Base-by-base conservation (phyloP, 1,140 invertebrate species). In the Babylonia areolata region DNA sequence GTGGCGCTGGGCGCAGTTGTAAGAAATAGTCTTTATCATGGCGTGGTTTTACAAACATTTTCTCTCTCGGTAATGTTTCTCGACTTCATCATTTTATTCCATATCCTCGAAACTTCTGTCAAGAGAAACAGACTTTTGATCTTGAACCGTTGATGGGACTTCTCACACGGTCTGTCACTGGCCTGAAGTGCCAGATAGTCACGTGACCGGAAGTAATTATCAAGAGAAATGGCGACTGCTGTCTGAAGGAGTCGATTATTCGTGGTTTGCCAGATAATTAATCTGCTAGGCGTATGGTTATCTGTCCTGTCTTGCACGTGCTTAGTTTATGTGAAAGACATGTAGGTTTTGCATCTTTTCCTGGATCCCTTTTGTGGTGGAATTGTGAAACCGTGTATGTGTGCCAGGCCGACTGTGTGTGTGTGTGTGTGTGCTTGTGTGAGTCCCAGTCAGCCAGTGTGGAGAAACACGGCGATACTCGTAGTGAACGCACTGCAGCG, bases 181-280 rank as follows among this genome's bases (percentile, higher is more conserved):
- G 58, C 58, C 58, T 12, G 28, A 23, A 64, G 5, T 64, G 58
- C 58, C 15, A 12, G 58, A 28, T n/a, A n/a, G 58, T 64, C 58
- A 64, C 58, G 58, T 64, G 58, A 64, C 58, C 58, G 58, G 58
- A 64, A 64, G 58, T 64, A 64, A 64, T 64, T 64, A 64, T n/a
- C 28, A 23, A 64, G 28, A 64, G 58, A 64, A 64, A 64, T 64
- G 58, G 58, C 58, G 58, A 64, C 58, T 64, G 58, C 58, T 64
- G 58, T 64, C 58, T 64, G 58, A 64, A 9, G 58, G 58, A 64
- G 15, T 64, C 15, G 20, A 64, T 64, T 64, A 64, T n/a, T 64
- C 28, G 20, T 28, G 58, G 58, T 64, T 64, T 51, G n/a, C 28
- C 58, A 64, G 58, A 64, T 64, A 23, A 64, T 23, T 64, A 28